Percentiles rank a stretch among this genome's conserved stretches.
phyloP scores from a whole-genome alignment of 2,113 vertebrate species.

The Phrynosoma platyrhinos region DNA sequence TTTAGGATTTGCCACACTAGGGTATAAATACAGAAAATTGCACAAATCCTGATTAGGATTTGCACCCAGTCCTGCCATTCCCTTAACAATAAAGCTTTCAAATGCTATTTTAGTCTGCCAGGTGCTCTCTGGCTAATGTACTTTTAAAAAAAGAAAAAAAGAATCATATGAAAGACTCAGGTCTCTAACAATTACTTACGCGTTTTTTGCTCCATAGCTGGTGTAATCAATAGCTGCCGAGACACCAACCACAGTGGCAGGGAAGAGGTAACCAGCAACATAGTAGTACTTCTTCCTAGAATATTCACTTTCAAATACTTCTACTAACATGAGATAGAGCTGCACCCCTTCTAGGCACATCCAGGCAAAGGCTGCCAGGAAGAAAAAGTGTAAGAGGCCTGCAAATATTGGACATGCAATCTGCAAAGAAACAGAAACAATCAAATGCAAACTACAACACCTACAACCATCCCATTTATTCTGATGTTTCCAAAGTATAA shows the following conservation, averaged over 20 bases:
- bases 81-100: slow-evolving; percentile 81
- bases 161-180: slow-evolving; percentile 79
- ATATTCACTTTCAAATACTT: slow-evolving; percentile 99
- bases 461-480: not conserved
- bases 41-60: slow-evolving; percentile 82
- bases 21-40: slow-evolving; percentile 80
- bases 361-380: slow-evolving; percentile 97
- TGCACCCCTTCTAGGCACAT: slow-evolving; percentile 99
- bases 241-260: slow-evolving; percentile 95
- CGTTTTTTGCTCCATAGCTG: slow-evolving; percentile 95
- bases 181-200: slow-evolving; percentile 88
- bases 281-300: slow-evolving; percentile 99
- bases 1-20: slow-evolving; percentile 72
- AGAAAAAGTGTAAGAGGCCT: slow-evolving; percentile 98
- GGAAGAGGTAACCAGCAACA: slow-evolving; percentile 95
- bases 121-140: slow-evolving; percentile 78
- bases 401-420: slow-evolving; percentile 96
- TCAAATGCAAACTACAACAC: slow-evolving; percentile 51
- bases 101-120: slow-evolving; percentile 79
- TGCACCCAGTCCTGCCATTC: slow-evolving; percentile 75
- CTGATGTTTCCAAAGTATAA: not conserved
- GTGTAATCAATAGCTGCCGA: slow-evolving; percentile 96
- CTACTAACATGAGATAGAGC: slow-evolving; percentile 98
- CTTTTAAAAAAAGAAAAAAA: slow-evolving; percentile 78
- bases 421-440: slow-evolving; percentile 76